Evolutionary conservation across 2,888 invertebrate genomes (phyloP).

Genomic region (Cerceris ruficornis): DNA sequence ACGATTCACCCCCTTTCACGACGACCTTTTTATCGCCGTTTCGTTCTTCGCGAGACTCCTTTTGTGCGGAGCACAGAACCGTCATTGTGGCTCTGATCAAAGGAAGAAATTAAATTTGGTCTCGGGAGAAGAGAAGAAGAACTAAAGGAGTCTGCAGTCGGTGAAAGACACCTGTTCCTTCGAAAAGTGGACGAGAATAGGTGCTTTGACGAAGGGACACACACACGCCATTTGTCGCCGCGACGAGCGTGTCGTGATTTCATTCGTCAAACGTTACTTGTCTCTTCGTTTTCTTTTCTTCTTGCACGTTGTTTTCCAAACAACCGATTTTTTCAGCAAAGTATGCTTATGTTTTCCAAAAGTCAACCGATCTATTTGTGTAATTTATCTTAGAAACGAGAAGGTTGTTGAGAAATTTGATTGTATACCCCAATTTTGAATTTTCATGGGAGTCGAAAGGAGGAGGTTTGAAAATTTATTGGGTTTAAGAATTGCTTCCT

Average conservation of each 20-base stretch:
- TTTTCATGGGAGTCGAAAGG: too few relatives aligned
- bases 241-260: conserved; percentile 57
- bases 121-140: conserved; percentile 16
- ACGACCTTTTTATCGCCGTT: not conserved
- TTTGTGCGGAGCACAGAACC: not conserved
- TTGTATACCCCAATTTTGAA: too few relatives aligned
- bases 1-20: conserved; percentile 5
- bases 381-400: too few relatives aligned
- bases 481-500: conserved; percentile 10
- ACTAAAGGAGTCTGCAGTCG: conserved; percentile 32
- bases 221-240: conserved; percentile 64
- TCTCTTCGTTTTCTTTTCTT: conserved; percentile 27
- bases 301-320: conserved; percentile 34
- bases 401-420: too few relatives aligned
- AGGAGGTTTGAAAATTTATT: too few relatives aligned
- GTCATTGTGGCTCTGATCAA: conserved; percentile 24
- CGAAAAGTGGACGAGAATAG: conserved; percentile 52
- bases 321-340: conserved; percentile 36
- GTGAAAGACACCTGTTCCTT: conserved; percentile 60
- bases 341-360: too few relatives aligned
- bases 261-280: conserved; percentile 60
- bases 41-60: not conserved
- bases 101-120: conserved; percentile 14
- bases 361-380: too few relatives aligned
- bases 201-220: conserved; percentile 64